Conservation (phyloP, 2,797 vertebrate species). For the Xenentodon cancila region DNA sequence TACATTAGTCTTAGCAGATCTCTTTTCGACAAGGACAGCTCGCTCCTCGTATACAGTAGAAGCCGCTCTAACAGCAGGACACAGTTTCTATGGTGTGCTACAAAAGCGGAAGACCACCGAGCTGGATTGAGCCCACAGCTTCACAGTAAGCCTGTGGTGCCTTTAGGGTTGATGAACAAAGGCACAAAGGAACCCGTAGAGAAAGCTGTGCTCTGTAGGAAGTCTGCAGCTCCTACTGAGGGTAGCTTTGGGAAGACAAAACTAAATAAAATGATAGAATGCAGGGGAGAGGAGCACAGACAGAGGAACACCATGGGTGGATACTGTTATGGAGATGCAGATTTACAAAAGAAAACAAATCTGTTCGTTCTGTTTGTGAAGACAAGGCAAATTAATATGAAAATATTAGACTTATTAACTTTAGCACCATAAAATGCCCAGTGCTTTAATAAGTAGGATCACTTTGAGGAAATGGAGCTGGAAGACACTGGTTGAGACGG, state of each 20-base stretch:
- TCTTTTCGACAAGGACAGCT: conserved; percentile 42
- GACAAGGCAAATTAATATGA: not conserved
- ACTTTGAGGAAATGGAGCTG: not conserved
- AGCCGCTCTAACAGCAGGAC: conserved; percentile 56
- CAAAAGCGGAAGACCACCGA: conserved; percentile 69
- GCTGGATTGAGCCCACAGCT: conserved; percentile 65
- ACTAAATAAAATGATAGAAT: conserved; percentile 22
- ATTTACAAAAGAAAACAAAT: not conserved
- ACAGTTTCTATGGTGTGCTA: conserved; percentile 54
- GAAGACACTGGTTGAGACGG: not conserved
- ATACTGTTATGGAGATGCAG: conserved; percentile 31
- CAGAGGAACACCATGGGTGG: conserved; percentile 2
- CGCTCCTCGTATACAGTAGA: conserved; percentile 40
- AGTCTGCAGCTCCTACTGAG: conserved; percentile 53
- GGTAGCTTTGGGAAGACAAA: conserved; percentile 43
- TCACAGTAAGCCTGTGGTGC: conserved; percentile 68
- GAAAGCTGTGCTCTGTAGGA: conserved; percentile 63
- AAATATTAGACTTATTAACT: not conserved
- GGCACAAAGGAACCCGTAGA: conserved; percentile 65
- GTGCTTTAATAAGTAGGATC: not conserved
- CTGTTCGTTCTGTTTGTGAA: conserved; percentile 2
- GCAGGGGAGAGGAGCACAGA: conserved; percentile 15
- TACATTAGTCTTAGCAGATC: not conserved
- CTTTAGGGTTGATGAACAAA: conserved; percentile 66
- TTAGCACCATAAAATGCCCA: not conserved